These are phyloP conservation scores for Rhinichthys klamathensis DNA, from an alignment of 2,113 vertebrate genomes.

Conservation along the genomic window DNA sequence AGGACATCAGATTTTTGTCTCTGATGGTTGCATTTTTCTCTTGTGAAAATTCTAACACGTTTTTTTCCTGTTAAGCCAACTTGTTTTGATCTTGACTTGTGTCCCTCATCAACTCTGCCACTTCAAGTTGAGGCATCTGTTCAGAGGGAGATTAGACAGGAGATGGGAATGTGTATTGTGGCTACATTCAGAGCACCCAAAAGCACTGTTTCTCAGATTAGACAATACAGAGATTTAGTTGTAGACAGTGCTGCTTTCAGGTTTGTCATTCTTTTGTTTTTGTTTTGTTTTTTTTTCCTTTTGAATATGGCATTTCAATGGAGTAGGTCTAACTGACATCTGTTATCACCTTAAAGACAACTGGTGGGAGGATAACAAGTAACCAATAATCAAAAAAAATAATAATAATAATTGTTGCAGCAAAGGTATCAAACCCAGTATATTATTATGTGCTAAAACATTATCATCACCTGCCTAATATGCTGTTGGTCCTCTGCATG, in stretches of 20 bases:
- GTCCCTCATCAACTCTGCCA: slow-evolving; percentile 49
- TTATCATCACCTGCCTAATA: too few relatives aligned
- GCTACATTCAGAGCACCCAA: slow-evolving; percentile 74
- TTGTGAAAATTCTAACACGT: slow-evolving; percentile 56
- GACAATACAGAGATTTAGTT: slow-evolving; percentile 69
- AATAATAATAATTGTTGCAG: neutral
- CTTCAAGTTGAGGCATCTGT: slow-evolving; percentile 58
- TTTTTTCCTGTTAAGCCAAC: slow-evolving; percentile 30
- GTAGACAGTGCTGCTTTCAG: slow-evolving; percentile 67
- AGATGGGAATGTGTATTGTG: slow-evolving; percentile 79
- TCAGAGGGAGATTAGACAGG: slow-evolving; percentile 64
- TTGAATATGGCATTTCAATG: slow-evolving; percentile 6
- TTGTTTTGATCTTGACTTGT: slow-evolving; percentile 55
- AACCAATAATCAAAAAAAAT: neutral
- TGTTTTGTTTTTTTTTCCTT: neutral
- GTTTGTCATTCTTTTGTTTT: slow-evolving; percentile 6
- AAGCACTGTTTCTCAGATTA: slow-evolving; percentile 68
- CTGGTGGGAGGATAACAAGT: neutral
- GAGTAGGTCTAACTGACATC: neutral
- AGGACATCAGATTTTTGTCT: slow-evolving; percentile 47
- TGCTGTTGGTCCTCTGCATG: too few relatives aligned
- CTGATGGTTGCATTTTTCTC: slow-evolving; percentile 53
- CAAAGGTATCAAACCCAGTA: neutral
- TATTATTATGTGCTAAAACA: too few relatives aligned
- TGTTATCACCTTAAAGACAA: slow-evolving; percentile 2